A percentile compares a stretch with the other conserved stretches of the same genome.
Evolutionary conservation across 2,797 vertebrate species (phyloP).

Genomic region (Cercopithecus neglectus): DNA sequence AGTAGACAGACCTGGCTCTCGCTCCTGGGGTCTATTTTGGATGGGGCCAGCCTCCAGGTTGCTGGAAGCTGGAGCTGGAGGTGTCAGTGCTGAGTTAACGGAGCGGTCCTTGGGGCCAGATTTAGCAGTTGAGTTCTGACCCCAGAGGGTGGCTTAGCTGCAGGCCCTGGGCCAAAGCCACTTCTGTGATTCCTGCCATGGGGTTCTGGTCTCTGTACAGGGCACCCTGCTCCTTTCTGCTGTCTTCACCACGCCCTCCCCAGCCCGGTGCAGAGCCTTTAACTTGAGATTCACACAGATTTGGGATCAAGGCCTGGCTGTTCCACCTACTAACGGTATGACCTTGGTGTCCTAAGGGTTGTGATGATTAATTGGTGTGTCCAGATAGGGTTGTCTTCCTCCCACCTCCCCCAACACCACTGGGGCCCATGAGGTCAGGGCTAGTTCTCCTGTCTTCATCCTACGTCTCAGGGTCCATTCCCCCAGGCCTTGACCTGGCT

Average conservation of each 20-base stretch:
- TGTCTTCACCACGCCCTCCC: too few relatives aligned
- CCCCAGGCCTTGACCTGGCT: background rate
- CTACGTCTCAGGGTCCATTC: background rate
- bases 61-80: background rate
- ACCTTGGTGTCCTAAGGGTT: background rate
- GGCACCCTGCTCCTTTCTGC: background rate
- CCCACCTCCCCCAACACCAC: accelerated
- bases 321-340: background rate
- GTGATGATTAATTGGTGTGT: background rate
- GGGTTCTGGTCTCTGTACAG: background rate
- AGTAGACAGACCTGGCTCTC: background rate
- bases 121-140: background rate
- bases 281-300: background rate
- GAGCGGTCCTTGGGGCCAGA: background rate
- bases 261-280: background rate
- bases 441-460: background rate
- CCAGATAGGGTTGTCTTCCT: background rate
- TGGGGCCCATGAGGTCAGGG: background rate
- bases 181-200: background rate
- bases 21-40: background rate
- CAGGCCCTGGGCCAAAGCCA: background rate
- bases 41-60: background rate
- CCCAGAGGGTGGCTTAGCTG: background rate
- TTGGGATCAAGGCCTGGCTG: background rate
- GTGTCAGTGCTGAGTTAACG: background rate